Conservation (phyloP, 2,888 invertebrate species). For the Tridacna crocea region DNA sequence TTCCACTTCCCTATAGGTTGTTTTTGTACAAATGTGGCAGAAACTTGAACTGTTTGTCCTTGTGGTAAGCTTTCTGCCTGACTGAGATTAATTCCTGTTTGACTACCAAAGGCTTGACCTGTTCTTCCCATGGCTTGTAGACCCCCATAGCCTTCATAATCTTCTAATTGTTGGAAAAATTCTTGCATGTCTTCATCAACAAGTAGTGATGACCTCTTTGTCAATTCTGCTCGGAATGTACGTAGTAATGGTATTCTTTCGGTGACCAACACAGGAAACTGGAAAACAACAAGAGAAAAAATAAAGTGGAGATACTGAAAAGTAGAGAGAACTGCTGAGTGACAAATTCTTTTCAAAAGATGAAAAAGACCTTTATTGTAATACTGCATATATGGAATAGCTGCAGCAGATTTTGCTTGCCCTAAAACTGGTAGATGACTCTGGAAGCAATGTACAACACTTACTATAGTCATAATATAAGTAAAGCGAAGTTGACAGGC, state of each 20-base stretch:
- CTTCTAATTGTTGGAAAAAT: conserved; percentile 76
- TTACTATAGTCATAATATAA: no score
- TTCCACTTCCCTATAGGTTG: conserved; percentile 60
- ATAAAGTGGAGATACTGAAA: no score
- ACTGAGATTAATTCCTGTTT: conserved; percentile 54
- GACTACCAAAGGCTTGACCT: conserved; percentile 67
- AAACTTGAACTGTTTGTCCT: conserved; percentile 35
- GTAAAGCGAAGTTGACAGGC: no score
- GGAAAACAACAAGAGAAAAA: conserved; percentile 37
- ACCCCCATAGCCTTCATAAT: conserved; percentile 75
- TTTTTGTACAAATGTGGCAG: conserved; percentile 48
- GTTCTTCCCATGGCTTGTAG: conserved; percentile 67
- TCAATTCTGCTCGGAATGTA: conserved; percentile 93
- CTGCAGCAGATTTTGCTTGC: no score
- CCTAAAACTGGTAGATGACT: no score
- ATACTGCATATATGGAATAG: no score
- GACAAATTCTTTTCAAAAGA: not conserved
- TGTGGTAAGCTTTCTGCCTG: conserved; percentile 25
- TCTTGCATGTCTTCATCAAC: conserved; percentile 80
- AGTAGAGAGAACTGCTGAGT: not conserved
- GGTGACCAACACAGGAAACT: conserved; percentile 80
- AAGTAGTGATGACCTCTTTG: conserved; percentile 78
- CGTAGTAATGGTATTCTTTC: conserved; percentile 80
- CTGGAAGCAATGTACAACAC: no score
- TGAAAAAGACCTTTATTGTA: no score